Evolutionary conservation across 2,113 vertebrate species (phyloP).

Genomic region (Sapayoa aenigma): DNA sequence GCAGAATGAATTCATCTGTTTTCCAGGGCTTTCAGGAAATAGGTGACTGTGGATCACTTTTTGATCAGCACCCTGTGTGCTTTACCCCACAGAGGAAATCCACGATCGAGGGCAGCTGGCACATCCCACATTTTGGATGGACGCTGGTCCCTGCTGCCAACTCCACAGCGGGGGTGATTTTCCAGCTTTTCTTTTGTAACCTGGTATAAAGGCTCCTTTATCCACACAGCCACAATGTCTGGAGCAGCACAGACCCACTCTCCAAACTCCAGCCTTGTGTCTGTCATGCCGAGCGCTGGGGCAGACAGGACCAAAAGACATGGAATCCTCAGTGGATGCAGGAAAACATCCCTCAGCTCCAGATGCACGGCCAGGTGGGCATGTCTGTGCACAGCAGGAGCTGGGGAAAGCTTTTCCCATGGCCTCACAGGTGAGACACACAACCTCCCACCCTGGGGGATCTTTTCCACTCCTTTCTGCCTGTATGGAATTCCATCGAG

Average conservation of each 20-base stretch:
- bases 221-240: too few species aligned
- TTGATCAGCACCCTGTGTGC: not conserved
- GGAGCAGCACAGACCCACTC: too few species aligned
- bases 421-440: not conserved
- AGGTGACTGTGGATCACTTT: not conserved
- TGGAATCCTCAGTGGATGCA: not conserved
- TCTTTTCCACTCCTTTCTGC: not conserved
- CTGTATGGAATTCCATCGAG: constrained; percentile 65
- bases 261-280: not conserved
- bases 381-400: too few species aligned
- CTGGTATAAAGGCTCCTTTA: not conserved
- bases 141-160: not conserved
- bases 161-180: accelerated
- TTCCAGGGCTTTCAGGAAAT: not conserved
- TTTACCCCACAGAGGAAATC: not conserved
- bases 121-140: not conserved
- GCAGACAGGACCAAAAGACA: not conserved
- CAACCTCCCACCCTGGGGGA: not conserved
- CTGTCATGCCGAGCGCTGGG: accelerated
- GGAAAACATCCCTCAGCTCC: not conserved
- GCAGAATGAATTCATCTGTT: not conserved
- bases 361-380: not conserved
- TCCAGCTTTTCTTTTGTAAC: not conserved
- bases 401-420: not conserved
- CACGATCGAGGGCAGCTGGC: not conserved